These are phyloP conservation scores for Engraulis encrasicolus DNA, from an alignment of 2,113 vertebrate species.

Conservation along the genomic window DNA sequence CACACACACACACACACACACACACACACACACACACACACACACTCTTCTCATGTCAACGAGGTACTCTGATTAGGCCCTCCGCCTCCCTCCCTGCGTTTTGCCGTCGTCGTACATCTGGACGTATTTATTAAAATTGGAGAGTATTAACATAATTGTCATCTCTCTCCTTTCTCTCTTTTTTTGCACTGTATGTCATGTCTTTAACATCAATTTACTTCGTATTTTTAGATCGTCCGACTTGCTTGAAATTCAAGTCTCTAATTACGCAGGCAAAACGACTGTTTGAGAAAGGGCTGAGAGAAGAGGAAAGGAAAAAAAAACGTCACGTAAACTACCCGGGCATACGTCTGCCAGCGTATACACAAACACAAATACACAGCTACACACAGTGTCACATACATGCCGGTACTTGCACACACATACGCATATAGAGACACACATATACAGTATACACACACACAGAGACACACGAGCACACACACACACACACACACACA, in stretches of 20 bases:
- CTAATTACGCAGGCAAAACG: slow-evolving; percentile 68
- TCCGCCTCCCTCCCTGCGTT: slow-evolving; percentile 58
- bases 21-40: too few species aligned
- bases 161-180: slow-evolving; percentile 67
- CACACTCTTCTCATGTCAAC: not conserved
- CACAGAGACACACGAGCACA: not conserved
- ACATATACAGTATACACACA: not conserved
- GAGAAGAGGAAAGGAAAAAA: slow-evolving; percentile 53
- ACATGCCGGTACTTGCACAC: too few species aligned
- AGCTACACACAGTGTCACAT: too few species aligned
- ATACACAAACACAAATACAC: not conserved
- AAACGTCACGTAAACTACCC: slow-evolving; percentile 27
- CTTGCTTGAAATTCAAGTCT: slow-evolving; percentile 66
- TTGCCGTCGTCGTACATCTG: slow-evolving; percentile 53
- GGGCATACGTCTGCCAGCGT: slow-evolving; percentile 57
- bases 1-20: too few species aligned
- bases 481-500: too few species aligned
- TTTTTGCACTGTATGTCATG: slow-evolving; percentile 58
- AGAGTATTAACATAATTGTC: slow-evolving; percentile 74
- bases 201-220: slow-evolving; percentile 71
- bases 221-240: slow-evolving; percentile 70
- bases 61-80: slow-evolving; percentile 24
- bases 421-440: not conserved
- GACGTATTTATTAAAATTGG: slow-evolving; percentile 62
- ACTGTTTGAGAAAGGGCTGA: slow-evolving; percentile 59